These are phyloP conservation scores for Azorinus chamasolen DNA, from an alignment of 2,888 invertebrate species.

Conservation along the genomic window DNA sequence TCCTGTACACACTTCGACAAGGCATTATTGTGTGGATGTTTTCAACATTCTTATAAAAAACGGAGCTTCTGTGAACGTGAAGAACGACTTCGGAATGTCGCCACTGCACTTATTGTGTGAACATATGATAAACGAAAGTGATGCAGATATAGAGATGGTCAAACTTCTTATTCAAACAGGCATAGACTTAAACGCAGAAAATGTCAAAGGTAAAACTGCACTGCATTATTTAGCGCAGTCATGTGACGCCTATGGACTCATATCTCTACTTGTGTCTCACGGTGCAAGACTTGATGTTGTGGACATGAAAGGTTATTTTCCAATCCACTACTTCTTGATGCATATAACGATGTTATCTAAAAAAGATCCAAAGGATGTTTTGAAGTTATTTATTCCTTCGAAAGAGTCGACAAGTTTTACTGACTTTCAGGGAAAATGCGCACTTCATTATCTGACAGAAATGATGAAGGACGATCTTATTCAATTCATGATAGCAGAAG, in stretches of 20 bases:
- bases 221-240: constrained; percentile 7
- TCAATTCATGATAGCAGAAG: not conserved
- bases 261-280: not conserved
- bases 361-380: not conserved
- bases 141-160: not conserved
- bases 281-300: not conserved
- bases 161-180: constrained; percentile 8
- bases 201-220: constrained; percentile 5
- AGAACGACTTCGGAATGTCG: constrained; percentile 8
- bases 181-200: constrained; percentile 12
- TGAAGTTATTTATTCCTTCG: not conserved
- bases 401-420: not conserved
- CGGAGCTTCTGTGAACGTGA: constrained; percentile 8
- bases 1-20: not conserved
- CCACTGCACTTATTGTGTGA: constrained; percentile 26
- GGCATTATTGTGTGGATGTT: too few relatives aligned
- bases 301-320: not conserved
- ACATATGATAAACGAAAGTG: not conserved
- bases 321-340: too few relatives aligned
- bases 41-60: not conserved
- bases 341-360: not conserved
- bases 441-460: not conserved
- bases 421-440: constrained; percentile 1
- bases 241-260: too few relatives aligned
- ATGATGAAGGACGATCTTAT: not conserved